Evolutionary conservation across 2,888 invertebrate species (phyloP).

Genomic region (Xanthia togata): DNA sequence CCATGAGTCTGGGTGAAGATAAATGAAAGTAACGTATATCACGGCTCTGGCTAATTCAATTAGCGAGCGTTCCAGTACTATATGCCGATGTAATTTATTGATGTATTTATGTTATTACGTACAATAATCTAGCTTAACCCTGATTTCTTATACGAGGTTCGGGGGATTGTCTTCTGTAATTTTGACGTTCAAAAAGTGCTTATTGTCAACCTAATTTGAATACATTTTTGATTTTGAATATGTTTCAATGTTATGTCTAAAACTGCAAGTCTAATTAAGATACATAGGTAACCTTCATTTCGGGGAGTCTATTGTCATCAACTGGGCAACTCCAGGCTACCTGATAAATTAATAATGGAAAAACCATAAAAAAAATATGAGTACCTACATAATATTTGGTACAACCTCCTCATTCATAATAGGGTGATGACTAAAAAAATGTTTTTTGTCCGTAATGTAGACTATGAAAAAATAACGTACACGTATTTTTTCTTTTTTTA

Average conservation of each 20-base stretch:
- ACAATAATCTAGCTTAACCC: background rate
- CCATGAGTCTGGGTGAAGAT: slow-evolving; percentile 37
- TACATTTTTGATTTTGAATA: background rate
- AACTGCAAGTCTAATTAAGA: background rate
- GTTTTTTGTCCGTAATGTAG: too few species aligned
- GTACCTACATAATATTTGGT: background rate
- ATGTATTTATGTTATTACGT: slow-evolving; percentile 37
- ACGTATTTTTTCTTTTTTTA: too few species aligned
- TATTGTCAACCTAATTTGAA: background rate
- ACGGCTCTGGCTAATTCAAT: slow-evolving; percentile 49
- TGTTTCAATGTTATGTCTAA: background rate
- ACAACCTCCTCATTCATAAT: background rate
- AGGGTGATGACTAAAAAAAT: too few species aligned
- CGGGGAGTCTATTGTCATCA: background rate
- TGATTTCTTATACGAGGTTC: background rate
- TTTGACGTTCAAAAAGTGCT: background rate
- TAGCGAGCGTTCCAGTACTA: slow-evolving; percentile 33
- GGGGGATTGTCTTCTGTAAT: background rate
- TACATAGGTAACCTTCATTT: too few species aligned
- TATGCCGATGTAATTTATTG: slow-evolving; percentile 48
- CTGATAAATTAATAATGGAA: background rate
- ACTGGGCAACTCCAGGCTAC: too few species aligned
- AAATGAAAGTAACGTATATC: slow-evolving; percentile 48
- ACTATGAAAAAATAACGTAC: too few species aligned
- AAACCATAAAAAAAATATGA: background rate